Evolutionary conservation across 2,113 vertebrate species (phyloP), one percentile per base, ranked within the genome.

Genomic region (Albula goreensis): DNA sequence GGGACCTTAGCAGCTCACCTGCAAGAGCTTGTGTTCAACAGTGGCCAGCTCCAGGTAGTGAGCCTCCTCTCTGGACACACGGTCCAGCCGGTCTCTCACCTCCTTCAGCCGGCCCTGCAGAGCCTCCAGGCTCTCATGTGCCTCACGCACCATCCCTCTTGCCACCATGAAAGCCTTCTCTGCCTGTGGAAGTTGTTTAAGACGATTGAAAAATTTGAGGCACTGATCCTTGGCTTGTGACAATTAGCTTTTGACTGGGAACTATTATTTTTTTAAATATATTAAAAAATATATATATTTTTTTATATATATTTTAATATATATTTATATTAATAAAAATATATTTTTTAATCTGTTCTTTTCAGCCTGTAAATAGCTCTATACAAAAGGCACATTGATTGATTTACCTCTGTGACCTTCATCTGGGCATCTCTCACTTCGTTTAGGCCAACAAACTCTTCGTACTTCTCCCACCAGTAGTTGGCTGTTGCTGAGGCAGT

Each of bases 21-120:
- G 98, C 88, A 99, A 94, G 91, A 99, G 90, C 82, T 96, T 97
- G 93, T 99, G 98, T 87, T 99, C 98, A 93, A 95, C 89, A 0
- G 98, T 99, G 8, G 97, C 98, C 89, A 99, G 93, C 70, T 99
- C 98, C 89, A 99, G 94, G 88, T 99, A 99, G 86, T 97, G 97
- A 9, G 90, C 95, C 87, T 99, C 98, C 83, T 99, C 98, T 79
- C 97, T 95, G 80, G 98, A 98, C 79, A 99, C 96, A 6, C 98
- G 92, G 91, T 99, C 98, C 90, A 99, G 94, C n/a, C 97, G 95
- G 91, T 97, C 97, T 81, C 97, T 92, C 87, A 98, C 93, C 89
- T 99, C 98, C 91, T 99, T 99, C 93, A 99, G 95, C 87, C 96
- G 94, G 1, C 89, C 85, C 91, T 97, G 97, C 10, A 98, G 96